Conservation (phyloP, 2,888 invertebrate species). For the Andrena minutula region DNA sequence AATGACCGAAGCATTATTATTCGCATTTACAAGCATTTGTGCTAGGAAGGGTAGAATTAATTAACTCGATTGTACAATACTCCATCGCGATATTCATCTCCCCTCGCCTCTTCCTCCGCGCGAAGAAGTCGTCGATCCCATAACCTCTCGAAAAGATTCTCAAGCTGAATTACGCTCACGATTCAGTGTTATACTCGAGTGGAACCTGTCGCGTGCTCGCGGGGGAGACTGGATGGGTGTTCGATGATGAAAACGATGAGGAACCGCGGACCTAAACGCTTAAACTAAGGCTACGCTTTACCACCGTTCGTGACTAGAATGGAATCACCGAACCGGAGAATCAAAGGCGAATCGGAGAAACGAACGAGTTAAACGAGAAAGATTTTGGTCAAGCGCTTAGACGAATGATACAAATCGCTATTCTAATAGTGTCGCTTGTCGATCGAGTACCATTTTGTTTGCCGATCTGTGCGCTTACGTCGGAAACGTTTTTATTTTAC, state of each 20-base stretch:
- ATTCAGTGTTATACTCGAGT: neutral
- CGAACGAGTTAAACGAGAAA: constrained; percentile 41
- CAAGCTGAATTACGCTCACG: too few relatives aligned
- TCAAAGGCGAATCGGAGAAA: constrained; percentile 17
- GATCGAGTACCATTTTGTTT: constrained; percentile 50
- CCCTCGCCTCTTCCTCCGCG: neutral
- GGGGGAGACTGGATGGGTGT: constrained; percentile 1
- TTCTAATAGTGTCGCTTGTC: constrained; percentile 60
- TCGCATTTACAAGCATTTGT: constrained; percentile 36
- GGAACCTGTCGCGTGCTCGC: neutral
- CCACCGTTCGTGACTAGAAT: constrained; percentile 34
- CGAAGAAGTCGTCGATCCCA: neutral
- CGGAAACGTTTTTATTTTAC: constrained; percentile 74
- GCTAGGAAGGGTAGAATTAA: neutral
- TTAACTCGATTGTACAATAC: constrained; percentile 25
- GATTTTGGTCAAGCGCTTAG: constrained; percentile 74
- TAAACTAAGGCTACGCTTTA: constrained; percentile 42
- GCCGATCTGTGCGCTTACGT: constrained; percentile 77
- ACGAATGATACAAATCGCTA: constrained; percentile 71
- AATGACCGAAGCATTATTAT: constrained; percentile 30
- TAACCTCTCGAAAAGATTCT: neutral
- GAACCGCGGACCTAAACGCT: constrained; percentile 50
- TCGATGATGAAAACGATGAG: constrained; percentile 44
- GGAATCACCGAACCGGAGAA: constrained; percentile 20
- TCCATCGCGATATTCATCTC: neutral